Evolutionary conservation across 2,113 vertebrate species (phyloP), one percentile per base, ranked within the genome.

Genomic region (Mormyrus lacerda): DNA sequence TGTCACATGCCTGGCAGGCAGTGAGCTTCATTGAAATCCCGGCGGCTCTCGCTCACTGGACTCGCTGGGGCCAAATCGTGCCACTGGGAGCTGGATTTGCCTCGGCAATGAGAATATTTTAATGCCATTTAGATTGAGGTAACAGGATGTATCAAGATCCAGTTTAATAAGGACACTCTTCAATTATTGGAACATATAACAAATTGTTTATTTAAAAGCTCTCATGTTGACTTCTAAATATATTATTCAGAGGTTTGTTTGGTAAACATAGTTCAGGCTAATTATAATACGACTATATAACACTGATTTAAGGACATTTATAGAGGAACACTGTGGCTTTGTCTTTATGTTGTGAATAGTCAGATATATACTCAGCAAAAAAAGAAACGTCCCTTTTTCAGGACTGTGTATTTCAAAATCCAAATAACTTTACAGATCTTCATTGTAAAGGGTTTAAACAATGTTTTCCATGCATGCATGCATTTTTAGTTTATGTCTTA

Each of bases 261-360:
- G 94, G 95, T 96, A 96, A 96, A 96, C 96, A 95, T 95, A 95
- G 95, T 95, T 95, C 95, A 95, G 42, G 93, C 94, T 96, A 96
- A 96, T 96, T 96, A 95, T 96, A 93, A 94, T 69, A 53, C 92
- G 93, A 93, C 94, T 93, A 93, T 93, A 93, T 96, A 95, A 96
- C 95, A 95, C 50, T 51, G 55, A 55, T 31, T 51, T 17, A 55
- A 87, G 53, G 4, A 55, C 53, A 94, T 93, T 39, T 10, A 65
- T 58, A 35, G 17, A 55, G 55, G 88, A n/a, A 85, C 50, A n/a
- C 19, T 4, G 24, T 31, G 6, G 53, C 47, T 31, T 17, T 27
- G 51, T 69, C 21, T 11, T 69, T 76, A 15, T 51, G 44, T 15
- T 87, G 61, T 58, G 21, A 58, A 24, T 58, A 10, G 65, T 87